These are phyloP conservation scores for Drosophila parabipectinata DNA, from an alignment of 1,140 invertebrate genomes.

Conservation along the genomic window DNA sequence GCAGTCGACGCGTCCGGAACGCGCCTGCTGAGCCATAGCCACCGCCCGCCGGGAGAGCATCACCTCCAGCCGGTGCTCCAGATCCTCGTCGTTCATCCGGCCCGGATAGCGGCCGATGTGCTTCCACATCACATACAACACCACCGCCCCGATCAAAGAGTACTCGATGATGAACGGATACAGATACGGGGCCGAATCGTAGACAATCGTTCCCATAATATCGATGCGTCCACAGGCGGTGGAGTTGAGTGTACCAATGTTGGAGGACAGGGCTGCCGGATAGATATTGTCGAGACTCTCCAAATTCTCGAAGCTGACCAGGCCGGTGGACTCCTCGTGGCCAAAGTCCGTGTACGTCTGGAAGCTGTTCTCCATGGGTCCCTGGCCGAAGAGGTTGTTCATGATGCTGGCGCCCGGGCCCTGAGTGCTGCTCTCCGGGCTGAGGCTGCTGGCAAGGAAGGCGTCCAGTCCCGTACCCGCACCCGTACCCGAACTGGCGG, in stretches of 20 bases:
- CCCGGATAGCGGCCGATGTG: constrained; percentile 94
- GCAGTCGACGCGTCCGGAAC: constrained; percentile 93
- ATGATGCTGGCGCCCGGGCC: constrained; percentile 66
- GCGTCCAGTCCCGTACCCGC: constrained; percentile 25
- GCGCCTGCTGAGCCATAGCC: constrained; percentile 91
- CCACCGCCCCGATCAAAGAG: constrained; percentile 97
- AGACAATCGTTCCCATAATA: constrained; percentile 96
- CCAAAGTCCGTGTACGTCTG: constrained; percentile 78
- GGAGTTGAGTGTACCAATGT: constrained; percentile 85
- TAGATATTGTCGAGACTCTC: constrained; percentile 87
- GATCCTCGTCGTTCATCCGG: constrained; percentile 92
- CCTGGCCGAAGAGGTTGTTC: constrained; percentile 81
- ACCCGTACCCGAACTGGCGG: constrained; percentile 22
- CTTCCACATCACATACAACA: constrained; percentile 99
- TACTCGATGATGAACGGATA: constrained; percentile 99
- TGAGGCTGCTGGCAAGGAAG: constrained; percentile 48
- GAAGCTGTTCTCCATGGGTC: constrained; percentile 80
- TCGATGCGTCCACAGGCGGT: constrained; percentile 91
- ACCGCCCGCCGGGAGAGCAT: constrained; percentile 93
- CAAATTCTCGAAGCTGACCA: constrained; percentile 84
- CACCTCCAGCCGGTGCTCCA: constrained; percentile 92
- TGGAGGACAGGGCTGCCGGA: constrained; percentile 86
- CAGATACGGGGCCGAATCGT: constrained; percentile 95
- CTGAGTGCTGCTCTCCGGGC: constrained; percentile 84
- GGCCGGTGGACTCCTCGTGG: constrained; percentile 84